These are phyloP conservation scores for Sarcophaga variegata DNA, from an alignment of 2,888 invertebrate species.

Conservation along the genomic window DNA sequence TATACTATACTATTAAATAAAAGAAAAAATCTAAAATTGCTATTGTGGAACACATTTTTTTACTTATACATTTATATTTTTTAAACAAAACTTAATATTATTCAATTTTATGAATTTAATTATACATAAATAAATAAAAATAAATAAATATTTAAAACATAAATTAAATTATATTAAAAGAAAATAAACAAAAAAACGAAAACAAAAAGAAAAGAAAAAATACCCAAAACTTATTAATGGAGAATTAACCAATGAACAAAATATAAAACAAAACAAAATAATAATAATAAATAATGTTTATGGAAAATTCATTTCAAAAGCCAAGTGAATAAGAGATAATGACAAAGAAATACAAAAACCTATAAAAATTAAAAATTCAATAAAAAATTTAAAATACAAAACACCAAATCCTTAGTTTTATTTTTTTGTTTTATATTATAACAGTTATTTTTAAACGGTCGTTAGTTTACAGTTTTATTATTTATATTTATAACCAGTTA, in stretches of 20 bases:
- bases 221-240: constrained; percentile 63
- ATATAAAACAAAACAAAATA: constrained; percentile 50
- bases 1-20: constrained; percentile 84
- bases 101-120: constrained; percentile 76
- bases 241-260: constrained; percentile 57
- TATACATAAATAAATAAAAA: constrained; percentile 70
- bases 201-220: constrained; percentile 51
- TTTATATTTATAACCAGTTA: too few species aligned
- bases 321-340: constrained; percentile 59
- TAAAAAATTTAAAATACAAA: constrained; percentile 68
- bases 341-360: constrained; percentile 52
- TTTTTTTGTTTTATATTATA: not conserved
- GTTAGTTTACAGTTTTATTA: too few species aligned
- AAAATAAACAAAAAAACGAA: constrained; percentile 45
- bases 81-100: constrained; percentile 73
- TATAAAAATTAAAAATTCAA: constrained; percentile 66
- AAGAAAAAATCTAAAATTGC: constrained; percentile 71
- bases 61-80: constrained; percentile 75
- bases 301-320: constrained; percentile 65
- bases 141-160: constrained; percentile 71
- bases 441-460: too few species aligned
- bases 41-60: constrained; percentile 76
- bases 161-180: constrained; percentile 72
- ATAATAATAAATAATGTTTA: constrained; percentile 54
- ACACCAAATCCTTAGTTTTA: constrained; percentile 54